A percentile compares a stretch with the other conserved stretches of the same genome.
These are phyloP conservation scores for Sorex maritimensis DNA, from an alignment of 2,797 vertebrate species.

Conservation along the genomic window DNA sequence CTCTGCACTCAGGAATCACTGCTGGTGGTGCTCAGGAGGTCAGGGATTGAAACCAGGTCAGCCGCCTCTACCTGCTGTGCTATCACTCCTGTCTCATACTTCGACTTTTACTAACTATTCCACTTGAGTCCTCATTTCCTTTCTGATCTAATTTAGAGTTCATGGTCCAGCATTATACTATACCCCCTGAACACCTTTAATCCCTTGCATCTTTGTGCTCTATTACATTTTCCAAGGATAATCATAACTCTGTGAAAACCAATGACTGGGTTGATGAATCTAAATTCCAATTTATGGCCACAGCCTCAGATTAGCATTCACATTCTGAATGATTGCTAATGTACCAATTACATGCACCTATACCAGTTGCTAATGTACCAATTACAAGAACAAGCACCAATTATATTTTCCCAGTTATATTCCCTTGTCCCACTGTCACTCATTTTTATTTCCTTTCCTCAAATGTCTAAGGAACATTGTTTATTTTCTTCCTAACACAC, in stretches of 20 bases:
- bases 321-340: no score
- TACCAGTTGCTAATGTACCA: no score
- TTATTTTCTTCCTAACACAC: background rate
- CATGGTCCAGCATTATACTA: background rate
- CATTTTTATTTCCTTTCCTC: background rate
- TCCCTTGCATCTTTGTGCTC: background rate
- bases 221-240: conserved; percentile 19
- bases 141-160: background rate
- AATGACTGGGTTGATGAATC: background rate
- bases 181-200: background rate
- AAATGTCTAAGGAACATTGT: background rate
- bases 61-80: no score
- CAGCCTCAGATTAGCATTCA: background rate
- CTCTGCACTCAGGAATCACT: no score
- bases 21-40: no score
- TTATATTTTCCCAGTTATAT: background rate
- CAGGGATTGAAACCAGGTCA: no score
- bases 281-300: conserved; percentile 7
- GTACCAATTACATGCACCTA: no score
- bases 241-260: background rate
- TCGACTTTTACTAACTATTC: background rate
- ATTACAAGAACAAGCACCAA: background rate
- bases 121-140: background rate
- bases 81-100: background rate
- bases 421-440: background rate